These are phyloP conservation scores for Naja naja DNA, from an alignment of 2,113 vertebrate species.

Conservation along the genomic window DNA sequence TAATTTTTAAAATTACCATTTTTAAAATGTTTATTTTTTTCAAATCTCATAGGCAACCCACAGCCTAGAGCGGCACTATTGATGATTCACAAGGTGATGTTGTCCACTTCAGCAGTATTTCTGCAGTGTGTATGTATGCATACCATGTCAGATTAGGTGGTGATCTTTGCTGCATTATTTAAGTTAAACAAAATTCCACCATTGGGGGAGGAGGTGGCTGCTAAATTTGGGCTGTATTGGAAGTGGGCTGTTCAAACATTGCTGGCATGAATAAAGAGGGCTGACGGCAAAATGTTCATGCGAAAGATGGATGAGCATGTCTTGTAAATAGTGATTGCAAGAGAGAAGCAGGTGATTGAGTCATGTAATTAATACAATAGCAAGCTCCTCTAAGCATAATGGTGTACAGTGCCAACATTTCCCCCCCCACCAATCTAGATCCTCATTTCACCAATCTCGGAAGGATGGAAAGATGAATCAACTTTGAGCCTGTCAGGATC, in stretches of 20 bases:
- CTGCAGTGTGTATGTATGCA: neutral
- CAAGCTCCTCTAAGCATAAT: too few species aligned
- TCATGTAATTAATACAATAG: neutral
- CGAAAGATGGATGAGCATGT: neutral
- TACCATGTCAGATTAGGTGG: neutral
- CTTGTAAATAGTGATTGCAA: neutral
- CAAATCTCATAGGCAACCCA: neutral
- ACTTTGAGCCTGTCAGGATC: too few species aligned
- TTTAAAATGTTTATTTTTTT: neutral
- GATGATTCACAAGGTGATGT: neutral
- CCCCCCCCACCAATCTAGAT: too few species aligned
- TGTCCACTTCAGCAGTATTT: neutral
- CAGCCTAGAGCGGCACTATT: neutral
- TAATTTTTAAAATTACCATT: slow-evolving; percentile 10
- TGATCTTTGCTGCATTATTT: neutral
- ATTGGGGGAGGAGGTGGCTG: neutral
- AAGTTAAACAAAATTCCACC: neutral
- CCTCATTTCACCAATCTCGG: too few species aligned
- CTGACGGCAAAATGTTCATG: neutral
- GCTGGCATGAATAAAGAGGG: neutral
- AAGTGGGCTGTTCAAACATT: neutral
- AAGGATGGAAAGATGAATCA: too few species aligned
- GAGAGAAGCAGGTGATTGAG: neutral
- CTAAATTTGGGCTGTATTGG: neutral
- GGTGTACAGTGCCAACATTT: too few species aligned